Base-by-base conservation (phyloP, 2,888 invertebrate species). In the Drosophila demipolita region DNA sequence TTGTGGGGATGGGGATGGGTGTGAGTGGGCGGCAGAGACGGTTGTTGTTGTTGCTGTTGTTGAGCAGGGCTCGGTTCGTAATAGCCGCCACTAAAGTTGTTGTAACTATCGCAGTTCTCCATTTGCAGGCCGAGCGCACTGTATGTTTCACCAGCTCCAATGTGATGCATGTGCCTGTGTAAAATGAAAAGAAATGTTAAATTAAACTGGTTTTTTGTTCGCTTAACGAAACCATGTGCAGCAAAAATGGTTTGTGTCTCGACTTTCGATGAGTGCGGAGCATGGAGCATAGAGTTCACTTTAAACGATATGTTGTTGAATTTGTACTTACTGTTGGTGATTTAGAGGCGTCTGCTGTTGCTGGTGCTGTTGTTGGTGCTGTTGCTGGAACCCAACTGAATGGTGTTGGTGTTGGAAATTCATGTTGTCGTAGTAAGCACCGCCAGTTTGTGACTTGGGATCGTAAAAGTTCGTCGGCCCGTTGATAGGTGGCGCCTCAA, bases 1-100 rank as follows among this genome's bases (percentile, higher is more conserved):
- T 94, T 36, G 94, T 94, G 15, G 94, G 93, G 72, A 94, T 94
- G 15, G 94, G 93, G 71, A 94, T 94, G 11, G 94, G 95, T 94
- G 78, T 95, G 94, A 66, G 91, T 95, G 95, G 80, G 93, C 92
- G 86, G 85, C 12, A 73, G 71, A 73, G 83, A 87, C 78, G 91
- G 94, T 17, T 78, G 78, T 20, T 78, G 78, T 91, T 91, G 78
- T 91, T 91, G 94, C n/a, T 78, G 78, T 91, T 91, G 94, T 92
- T 68, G 94, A 35, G 80, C 66, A 4, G 84, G 72, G 23, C 72
- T 67, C n/a, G 86, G 73, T 42, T 92, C 91, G 42, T 92, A 92
- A 64, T 90, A 90, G 12, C 83, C 83, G 50, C 81, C 83, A 40
- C 85, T 83, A 48, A 91, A 91, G 38, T 83, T 90, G 36, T 83